Evolutionary conservation across 1,140 invertebrate genomes (phyloP), one percentile per base, ranked within the genome.

Genomic region (Euwallacea similis): DNA sequence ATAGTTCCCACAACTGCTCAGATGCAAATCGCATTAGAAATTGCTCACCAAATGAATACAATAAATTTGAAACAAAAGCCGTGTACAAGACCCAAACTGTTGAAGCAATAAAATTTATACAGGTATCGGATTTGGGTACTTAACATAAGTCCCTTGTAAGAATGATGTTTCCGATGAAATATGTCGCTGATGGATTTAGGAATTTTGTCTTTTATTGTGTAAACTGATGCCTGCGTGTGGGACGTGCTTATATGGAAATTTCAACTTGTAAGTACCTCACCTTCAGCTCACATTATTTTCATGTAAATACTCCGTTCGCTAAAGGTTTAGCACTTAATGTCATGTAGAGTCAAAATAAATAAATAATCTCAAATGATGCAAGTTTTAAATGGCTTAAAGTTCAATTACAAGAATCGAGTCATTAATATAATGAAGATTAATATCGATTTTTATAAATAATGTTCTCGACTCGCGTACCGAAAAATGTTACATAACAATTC

Each of bases 81-180:
- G 4, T 10, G 42, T 33, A 47, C 11, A 16, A 59, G 59, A 68
- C 54, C n/a, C 46, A 64, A 59, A 4, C 13, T 66, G 64, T 68
- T 59, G 56, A 68, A 68, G 56, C 43, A 59, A 68, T 50, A 60
- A 68, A 59, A 68, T 68, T 68, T 68, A 68, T 60, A 59, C 44
- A 15, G 54, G 56, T 68, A 68, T 68, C 66, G 66, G 42, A 68
- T 68, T 68, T 66, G 43, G 56, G 66, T 60, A 60, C 41, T 59
- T 68, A 47, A 58, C 55, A 68, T 68, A 68, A 58, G 15, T 47
- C 56, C 44, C 55, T 66, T 66, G 53, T 66, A 66, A 66, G 64
- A 54, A 55, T 56, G 50, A 21, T 55, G 64, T 66, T 55, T 56
- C 53, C 7, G 50, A 55, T 66, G 54, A 66, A 66, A 55, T 55